Percentiles rank a stretch among this genome's conserved stretches.
Conservation (phyloP, 1,140 invertebrate genomes). For the Parasteatoda tepidariorum region DNA sequence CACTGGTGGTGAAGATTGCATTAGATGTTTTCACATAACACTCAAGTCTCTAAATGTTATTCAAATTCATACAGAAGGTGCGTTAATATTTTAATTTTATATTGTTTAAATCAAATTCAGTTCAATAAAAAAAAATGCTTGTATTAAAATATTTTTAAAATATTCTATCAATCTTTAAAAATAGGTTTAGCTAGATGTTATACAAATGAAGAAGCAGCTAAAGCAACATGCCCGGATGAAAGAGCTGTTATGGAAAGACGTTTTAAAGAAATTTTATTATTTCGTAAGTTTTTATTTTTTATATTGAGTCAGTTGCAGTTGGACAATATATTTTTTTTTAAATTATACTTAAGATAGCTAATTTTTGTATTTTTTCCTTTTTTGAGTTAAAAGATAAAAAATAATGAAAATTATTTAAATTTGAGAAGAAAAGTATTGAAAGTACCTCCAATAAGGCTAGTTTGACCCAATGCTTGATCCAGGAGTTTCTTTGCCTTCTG, state of each 20-base stretch:
- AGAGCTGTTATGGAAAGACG: constrained; percentile 62
- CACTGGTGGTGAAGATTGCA: constrained; percentile 73
- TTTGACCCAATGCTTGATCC: no score
- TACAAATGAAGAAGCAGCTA: constrained; percentile 74
- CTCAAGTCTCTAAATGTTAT: constrained; percentile 75
- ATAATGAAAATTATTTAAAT: no score
- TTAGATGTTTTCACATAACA: constrained; percentile 75
- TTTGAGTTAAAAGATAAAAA: no score
- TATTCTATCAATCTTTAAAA: no score
- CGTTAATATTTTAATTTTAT: neutral
- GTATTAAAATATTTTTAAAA: no score
- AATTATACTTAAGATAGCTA: neutral
- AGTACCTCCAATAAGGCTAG: no score
- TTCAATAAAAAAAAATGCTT: no score
- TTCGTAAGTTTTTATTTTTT: constrained; percentile 37
- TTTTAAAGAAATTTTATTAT: constrained; percentile 63
- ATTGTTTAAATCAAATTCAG: no score
- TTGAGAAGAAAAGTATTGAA: no score
- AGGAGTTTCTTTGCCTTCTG: no score
- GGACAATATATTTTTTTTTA: neutral
- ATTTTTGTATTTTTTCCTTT: neutral
- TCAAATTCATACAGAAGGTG: constrained; percentile 74
- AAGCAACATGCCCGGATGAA: constrained; percentile 73
- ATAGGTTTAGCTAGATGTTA: constrained; percentile 75
- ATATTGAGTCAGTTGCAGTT: no score